A percentile compares a stretch with the other conserved stretches of the same genome.
Conservation (phyloP, 2,888 invertebrate genomes). For the Andrena trimmerana region DNA sequence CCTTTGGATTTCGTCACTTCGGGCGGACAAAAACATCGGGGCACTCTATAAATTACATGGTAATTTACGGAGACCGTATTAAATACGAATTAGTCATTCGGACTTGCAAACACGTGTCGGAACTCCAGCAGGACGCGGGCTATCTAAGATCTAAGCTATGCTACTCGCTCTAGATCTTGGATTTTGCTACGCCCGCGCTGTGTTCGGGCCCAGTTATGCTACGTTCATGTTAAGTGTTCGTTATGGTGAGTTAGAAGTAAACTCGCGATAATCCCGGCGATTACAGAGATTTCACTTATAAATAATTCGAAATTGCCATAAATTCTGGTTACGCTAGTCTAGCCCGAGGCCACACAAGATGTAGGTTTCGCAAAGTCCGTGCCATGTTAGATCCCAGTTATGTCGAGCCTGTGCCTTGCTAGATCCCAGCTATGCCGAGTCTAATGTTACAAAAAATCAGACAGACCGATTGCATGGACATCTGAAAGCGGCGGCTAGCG, state of each 20-base stretch:
- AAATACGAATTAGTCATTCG: conserved; percentile 27
- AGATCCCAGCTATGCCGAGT: conserved; percentile 11
- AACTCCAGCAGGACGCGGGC: not conserved
- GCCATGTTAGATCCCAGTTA: conserved; percentile 14
- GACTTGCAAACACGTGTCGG: conserved; percentile 1
- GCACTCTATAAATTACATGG: conserved; percentile 4
- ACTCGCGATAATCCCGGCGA: not conserved
- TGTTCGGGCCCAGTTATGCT: not conserved
- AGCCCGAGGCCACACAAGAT: conserved; percentile 4
- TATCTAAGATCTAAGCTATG: conserved; percentile 7
- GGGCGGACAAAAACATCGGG: not conserved
- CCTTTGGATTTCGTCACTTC: conserved; percentile 32
- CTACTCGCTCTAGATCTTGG: not conserved
- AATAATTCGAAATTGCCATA: too few relatives aligned
- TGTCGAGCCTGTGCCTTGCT: not conserved
- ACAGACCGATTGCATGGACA: conserved; percentile 16
- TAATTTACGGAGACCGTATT: conserved; percentile 17
- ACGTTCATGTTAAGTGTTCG: not conserved
- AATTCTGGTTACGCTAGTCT: not conserved
- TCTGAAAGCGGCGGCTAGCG: not conserved
- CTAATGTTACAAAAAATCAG: conserved; percentile 41
- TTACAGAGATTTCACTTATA: too few relatives aligned
- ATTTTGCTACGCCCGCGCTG: conserved; percentile 6
- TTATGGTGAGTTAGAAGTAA: not conserved
- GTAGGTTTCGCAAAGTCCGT: conserved; percentile 3